These are phyloP conservation scores for Polia nebulosa DNA, from an alignment of 2,888 invertebrate species.

Conservation along the genomic window DNA sequence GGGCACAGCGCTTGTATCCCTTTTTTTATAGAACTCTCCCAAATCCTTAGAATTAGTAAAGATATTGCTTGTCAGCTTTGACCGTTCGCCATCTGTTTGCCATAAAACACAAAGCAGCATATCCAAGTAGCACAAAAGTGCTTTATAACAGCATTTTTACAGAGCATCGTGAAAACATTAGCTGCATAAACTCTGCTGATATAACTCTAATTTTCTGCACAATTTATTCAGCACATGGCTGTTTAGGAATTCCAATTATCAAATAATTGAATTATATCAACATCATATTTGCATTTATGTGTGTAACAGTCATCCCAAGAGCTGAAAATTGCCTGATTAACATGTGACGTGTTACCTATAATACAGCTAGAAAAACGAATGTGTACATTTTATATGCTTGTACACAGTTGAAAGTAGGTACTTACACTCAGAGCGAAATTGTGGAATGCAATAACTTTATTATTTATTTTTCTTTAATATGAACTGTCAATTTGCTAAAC, in stretches of 20 bases:
- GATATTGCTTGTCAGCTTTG: no score
- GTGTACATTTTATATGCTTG: neutral
- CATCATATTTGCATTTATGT: neutral
- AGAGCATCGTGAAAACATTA: neutral
- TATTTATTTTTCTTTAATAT: neutral
- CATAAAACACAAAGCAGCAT: no score
- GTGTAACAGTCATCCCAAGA: neutral
- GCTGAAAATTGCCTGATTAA: neutral
- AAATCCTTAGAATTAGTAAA: no score
- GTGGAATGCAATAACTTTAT: neutral
- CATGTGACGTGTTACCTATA: neutral
- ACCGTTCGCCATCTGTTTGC: no score
- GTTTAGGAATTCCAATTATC: neutral
- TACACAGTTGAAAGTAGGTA: neutral
- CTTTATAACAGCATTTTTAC: neutral
- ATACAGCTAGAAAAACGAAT: neutral
- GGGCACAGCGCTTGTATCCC: no score
- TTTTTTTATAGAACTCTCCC: no score
- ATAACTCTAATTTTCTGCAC: neutral
- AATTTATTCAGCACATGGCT: neutral
- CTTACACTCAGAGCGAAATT: neutral
- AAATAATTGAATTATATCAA: constrained; percentile 3
- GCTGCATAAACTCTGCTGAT: neutral
- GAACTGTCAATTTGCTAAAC: neutral
- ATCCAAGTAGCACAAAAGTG: neutral